Base-by-base conservation (phyloP, 23 tunicate genomes). In the Halocynthia roretzi region DNA sequence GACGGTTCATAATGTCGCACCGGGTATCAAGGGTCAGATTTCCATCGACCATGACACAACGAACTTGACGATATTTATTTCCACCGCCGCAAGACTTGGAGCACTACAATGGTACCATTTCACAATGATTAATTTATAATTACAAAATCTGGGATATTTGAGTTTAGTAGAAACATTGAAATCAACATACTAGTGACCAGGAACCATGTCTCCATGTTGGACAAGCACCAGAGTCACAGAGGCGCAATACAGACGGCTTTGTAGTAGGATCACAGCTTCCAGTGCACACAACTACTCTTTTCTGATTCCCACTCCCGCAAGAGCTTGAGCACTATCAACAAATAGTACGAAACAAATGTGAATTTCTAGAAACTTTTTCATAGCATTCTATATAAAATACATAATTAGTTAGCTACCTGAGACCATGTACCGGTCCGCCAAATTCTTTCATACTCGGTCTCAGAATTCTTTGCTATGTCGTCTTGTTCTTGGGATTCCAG, bases 391-490 rank as follows among this genome's bases (percentile, higher is more conserved):
- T 31, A 31, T 31, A 17, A 68, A 68, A 17, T n/a, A 68, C 17
- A n/a, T 0, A 68, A 68, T 68, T 68, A 0, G 23, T 20, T 44
- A 72, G n/a, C 65, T 51, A 85, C 90, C 78, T 65, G 75, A 11
- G 90, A 85, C 90, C 90, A 85, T 4, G 80, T 72, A 6, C 90
- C 90, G 15, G 80, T 80, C 55, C 84, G 70, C 90, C 90, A 85
- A 10, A 66, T 31, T 20, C 81, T 81, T 7, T 54, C 54, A 49
- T 17, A 54, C 0, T 21, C 40, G 48, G 31, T 52, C 19, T 8
- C 67, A 7, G 44, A 31, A 31, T 1, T 31, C 44, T 31, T 31
- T 31, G 44, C 44, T 31, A 1, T 31, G 44, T 31, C 44, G 44
- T 31, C 44, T 0, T 1, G 44, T 31, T 31, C 44, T 31, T 31